phyloP scores from a whole-genome alignment of 2,797 vertebrate genomes.

The Diglossa cyanea region DNA sequence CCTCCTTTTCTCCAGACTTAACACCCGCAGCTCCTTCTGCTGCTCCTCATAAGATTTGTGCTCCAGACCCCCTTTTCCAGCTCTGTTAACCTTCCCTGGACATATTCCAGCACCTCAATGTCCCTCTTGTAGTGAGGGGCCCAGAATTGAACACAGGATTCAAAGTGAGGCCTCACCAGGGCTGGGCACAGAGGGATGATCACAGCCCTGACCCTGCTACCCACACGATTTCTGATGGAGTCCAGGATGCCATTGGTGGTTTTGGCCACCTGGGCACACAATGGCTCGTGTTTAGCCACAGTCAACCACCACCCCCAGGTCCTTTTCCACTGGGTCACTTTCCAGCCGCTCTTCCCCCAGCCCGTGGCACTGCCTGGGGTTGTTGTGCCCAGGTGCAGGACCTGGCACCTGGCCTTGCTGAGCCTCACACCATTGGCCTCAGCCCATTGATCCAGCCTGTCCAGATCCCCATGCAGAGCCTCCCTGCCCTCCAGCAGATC shows the following conservation, averaged over 20 bases:
- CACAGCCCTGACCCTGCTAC: neutral
- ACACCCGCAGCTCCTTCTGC: neutral
- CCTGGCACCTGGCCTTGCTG: too few relatives aligned
- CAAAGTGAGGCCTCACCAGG: accelerated
- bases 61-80: neutral
- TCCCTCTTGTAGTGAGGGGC: neutral
- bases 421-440: too few relatives aligned
- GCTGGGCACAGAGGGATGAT: accelerated
- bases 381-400: too few relatives aligned
- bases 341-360: too few relatives aligned
- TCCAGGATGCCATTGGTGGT: neutral
- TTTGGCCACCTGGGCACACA: neutral
- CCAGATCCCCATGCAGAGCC: too few relatives aligned
- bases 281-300: neutral
- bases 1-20: neutral
- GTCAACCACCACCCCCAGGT: neutral
- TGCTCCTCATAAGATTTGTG: neutral
- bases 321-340: too few relatives aligned
- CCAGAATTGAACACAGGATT: neutral
- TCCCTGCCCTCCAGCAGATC: neutral
- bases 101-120: accelerated
- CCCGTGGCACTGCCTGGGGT: too few relatives aligned
- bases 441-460: too few relatives aligned
- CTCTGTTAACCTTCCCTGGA: neutral
- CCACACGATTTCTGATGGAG: accelerated